Conservation (phyloP, 2,113 vertebrate species). For the Corvus hawaiiensis region DNA sequence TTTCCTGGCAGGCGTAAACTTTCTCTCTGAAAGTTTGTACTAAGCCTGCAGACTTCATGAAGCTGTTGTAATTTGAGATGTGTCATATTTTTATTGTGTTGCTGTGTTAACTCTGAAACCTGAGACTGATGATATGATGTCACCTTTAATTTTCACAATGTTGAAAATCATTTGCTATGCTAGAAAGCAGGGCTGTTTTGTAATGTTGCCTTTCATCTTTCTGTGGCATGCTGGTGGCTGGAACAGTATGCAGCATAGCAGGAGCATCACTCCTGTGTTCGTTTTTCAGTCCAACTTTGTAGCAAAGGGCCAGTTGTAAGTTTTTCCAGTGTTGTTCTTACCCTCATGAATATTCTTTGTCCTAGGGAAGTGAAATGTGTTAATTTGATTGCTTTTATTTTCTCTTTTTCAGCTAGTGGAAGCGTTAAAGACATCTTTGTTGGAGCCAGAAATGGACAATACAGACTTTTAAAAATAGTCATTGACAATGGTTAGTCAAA, state of each 20-base stretch:
- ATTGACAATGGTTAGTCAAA: slow-evolving; percentile 89
- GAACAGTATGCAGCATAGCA: neutral
- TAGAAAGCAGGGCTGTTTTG: neutral
- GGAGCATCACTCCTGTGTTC: neutral
- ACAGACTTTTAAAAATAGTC: slow-evolving; percentile 88
- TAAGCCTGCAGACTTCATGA: neutral
- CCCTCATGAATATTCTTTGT: neutral
- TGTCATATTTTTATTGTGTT: neutral
- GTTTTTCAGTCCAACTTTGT: neutral
- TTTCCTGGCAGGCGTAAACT: neutral
- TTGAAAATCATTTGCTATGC: neutral
- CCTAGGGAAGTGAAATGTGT: neutral
- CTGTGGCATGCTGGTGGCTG: neutral
- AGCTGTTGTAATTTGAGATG: slow-evolving; percentile 11
- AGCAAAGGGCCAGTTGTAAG: neutral
- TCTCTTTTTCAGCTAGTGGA: slow-evolving; percentile 78
- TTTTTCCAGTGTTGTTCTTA: neutral
- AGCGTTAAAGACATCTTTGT: slow-evolving; percentile 90
- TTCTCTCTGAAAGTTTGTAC: neutral
- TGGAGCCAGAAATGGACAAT: slow-evolving; percentile 86
- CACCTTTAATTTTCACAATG: neutral
- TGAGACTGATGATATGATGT: neutral
- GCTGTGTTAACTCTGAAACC: neutral
- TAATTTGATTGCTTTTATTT: slow-evolving; percentile 18
- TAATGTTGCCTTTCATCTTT: neutral